phyloP scores from a whole-genome alignment of 2,888 invertebrate genomes.

The Ypsolopha scabrella region DNA sequence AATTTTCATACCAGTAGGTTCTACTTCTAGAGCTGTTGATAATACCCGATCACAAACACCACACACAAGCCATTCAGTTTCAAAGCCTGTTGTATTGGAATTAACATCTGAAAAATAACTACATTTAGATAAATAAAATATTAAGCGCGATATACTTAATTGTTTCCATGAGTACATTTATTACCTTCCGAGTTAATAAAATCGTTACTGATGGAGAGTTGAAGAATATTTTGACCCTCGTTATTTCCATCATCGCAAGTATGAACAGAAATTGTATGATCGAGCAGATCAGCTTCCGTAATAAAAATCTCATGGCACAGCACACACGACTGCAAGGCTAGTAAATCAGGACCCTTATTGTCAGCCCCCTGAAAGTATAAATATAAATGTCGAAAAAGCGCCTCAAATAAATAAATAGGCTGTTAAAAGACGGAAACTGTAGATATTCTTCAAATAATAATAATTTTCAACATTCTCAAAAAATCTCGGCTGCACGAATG shows the following conservation, averaged over 20 bases:
- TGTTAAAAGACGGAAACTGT: too few species aligned
- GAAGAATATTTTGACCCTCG: not conserved
- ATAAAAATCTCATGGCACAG: conserved; percentile 60
- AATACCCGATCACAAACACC: conserved; percentile 48
- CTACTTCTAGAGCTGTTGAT: conserved; percentile 50
- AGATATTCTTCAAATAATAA: too few species aligned
- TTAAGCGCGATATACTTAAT: not conserved
- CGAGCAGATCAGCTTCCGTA: conserved; percentile 49
- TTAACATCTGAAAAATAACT: too few species aligned
- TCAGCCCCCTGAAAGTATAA: conserved; percentile 26
- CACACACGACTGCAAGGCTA: conserved; percentile 52
- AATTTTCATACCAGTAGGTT: conserved; percentile 37
- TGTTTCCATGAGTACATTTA: too few species aligned
- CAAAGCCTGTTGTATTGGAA: conserved; percentile 25
- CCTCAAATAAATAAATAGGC: too few species aligned
- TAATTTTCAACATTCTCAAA: too few species aligned
- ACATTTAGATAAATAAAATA: too few species aligned
- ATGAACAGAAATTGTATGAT: conserved; percentile 53
- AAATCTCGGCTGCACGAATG: too few species aligned
- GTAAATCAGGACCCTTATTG: conserved; percentile 35
- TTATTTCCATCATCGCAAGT: conserved; percentile 23
- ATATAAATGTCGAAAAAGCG: not conserved
- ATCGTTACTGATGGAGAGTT: not conserved
- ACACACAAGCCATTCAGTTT: conserved; percentile 56
- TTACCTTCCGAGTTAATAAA: conserved; percentile 17